Percentiles rank a stretch among this genome's conserved stretches.
Evolutionary conservation across 2,888 invertebrate species (phyloP).

Genomic region (Melieria picta): DNA sequence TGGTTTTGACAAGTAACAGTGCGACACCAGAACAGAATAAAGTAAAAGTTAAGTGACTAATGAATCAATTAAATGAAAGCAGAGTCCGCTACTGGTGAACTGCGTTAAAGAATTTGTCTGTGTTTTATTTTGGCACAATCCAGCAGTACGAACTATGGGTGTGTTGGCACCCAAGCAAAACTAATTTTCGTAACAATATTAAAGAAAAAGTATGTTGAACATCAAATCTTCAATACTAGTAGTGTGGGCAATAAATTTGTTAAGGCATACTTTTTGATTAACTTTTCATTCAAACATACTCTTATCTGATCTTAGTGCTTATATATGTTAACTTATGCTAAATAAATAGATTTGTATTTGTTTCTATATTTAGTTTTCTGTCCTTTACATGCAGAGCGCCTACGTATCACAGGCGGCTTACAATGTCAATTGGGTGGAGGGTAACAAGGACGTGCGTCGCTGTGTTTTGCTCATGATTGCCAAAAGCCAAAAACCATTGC

Average conservation of each 20-base stretch:
- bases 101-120: no score
- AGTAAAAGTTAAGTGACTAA: no score
- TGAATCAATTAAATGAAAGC: no score
- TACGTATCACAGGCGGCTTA: constrained; percentile 11
- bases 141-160: no score
- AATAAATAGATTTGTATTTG: not conserved
- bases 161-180: no score
- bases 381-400: not conserved
- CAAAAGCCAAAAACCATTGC: constrained; percentile 9
- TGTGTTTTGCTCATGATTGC: constrained; percentile 18
- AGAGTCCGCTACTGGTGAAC: no score
- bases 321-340: not conserved
- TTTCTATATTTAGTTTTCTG: not conserved
- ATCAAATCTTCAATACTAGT: no score
- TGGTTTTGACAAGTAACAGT: no score
- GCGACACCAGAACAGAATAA: no score
- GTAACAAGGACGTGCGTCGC: constrained; percentile 8
- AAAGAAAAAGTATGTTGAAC: not conserved
- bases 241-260: not conserved
- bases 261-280: not conserved
- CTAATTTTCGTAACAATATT: no score
- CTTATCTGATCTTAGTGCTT: not conserved
- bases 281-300: not conserved
- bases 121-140: no score
- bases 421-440: constrained; percentile 14